Evolutionary conservation across 1,140 invertebrate genomes (phyloP).

Genomic region (Drosophila kurseongensis): DNA sequence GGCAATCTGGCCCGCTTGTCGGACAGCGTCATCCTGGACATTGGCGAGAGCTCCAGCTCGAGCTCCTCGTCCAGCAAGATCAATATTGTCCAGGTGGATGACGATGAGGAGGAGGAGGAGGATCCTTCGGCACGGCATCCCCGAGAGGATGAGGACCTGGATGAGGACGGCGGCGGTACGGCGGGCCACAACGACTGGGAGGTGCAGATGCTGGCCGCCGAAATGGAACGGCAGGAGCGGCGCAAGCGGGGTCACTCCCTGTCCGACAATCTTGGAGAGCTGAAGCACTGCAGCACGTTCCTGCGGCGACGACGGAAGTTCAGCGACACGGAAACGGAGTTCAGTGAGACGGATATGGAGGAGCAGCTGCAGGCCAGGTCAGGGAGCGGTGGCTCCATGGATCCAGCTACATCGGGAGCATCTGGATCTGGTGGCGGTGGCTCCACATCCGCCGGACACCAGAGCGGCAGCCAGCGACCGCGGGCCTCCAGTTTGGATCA

Average conservation of each 20-base stretch:
- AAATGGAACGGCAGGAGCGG: conserved; percentile 88
- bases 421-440: background rate
- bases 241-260: conserved; percentile 75
- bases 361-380: conserved; percentile 40
- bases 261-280: conserved; percentile 64
- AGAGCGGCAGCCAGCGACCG: conserved; percentile 64
- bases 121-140: conserved; percentile 8
- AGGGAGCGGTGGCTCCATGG: background rate
- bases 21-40: conserved; percentile 82
- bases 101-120: conserved; percentile 61
- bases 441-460: conserved; percentile 10
- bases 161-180: conserved; percentile 5
- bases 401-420: background rate
- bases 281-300: conserved; percentile 64
- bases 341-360: conserved; percentile 72
- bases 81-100: conserved; percentile 58
- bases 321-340: conserved; percentile 80
- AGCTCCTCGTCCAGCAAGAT: conserved; percentile 74
- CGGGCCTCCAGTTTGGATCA: conserved; percentile 81
- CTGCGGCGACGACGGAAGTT: conserved; percentile 72
- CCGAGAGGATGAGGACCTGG: conserved; percentile 27
- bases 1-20: conserved; percentile 69
- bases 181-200: conserved; percentile 88
- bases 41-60: conserved; percentile 80
- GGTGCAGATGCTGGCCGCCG: conserved; percentile 90